Conservation (phyloP, 30 jellyfish, hydroid and myxozoan species). For the Chrysaora quinquecirrha region DNA sequence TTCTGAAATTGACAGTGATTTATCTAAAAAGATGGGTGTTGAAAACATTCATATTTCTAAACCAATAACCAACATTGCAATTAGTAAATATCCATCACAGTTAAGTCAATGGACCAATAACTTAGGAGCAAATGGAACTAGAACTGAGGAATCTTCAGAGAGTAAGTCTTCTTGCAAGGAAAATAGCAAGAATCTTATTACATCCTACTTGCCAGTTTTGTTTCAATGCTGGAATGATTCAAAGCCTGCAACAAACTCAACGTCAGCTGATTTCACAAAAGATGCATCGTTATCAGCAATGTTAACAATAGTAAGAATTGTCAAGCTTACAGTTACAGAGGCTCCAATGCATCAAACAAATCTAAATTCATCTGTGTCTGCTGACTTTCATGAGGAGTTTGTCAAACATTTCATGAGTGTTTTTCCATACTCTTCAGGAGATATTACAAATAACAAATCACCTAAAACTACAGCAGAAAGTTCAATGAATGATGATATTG, state of each 20-base stretch:
- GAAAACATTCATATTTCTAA: background rate
- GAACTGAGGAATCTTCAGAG: too few species aligned
- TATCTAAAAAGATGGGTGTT: background rate
- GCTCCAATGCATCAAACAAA: background rate
- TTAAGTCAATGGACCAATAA: too few species aligned
- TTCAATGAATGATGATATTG: background rate
- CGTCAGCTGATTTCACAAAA: conserved; percentile 13
- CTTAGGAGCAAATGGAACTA: too few species aligned
- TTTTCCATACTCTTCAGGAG: conserved; percentile 46
- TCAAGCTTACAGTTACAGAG: conserved; percentile 7
- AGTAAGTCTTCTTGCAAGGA: background rate
- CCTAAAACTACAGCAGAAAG: background rate
- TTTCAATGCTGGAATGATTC: conserved; percentile 81
- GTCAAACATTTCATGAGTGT: background rate
- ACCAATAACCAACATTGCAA: background rate
- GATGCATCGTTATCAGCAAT: conserved; percentile 18
- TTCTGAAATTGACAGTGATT: background rate
- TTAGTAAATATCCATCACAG: background rate
- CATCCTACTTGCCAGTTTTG: conserved; percentile 60
- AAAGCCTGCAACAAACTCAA: conserved; percentile 45
- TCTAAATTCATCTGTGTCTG: background rate
- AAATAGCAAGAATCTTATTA: background rate
- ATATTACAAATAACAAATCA: background rate
- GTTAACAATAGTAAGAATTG: conserved; percentile 17
- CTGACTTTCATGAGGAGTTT: conserved; percentile 15